Evolutionary conservation across 2,113 vertebrate genomes (phyloP), one percentile per base, ranked within the genome.

Genomic region (Poecilia latipinna): DNA sequence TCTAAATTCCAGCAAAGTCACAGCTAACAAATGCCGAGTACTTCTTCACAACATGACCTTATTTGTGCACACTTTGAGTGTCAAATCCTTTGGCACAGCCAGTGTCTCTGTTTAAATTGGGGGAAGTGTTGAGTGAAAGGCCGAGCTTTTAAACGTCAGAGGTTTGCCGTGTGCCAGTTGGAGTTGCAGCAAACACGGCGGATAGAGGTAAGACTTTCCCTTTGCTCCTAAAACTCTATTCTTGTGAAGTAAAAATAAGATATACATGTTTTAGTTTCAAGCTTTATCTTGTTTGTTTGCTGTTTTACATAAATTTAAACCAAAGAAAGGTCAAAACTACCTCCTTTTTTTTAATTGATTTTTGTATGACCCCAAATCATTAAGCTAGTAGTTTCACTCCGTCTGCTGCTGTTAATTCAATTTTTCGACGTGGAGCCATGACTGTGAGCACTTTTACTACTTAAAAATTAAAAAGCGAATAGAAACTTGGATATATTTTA

Each of bases 201-300:
- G 67, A 71, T 67, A 70, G 66, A 85, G 91, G 91, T 93, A 84
- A 87, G 88, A 37, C 15, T 1, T 65, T 44, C 3, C 63, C 24
- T 66, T 66, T 48, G 5, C 5, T 0, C 42, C 22, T 65, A 2
- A 32, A 6, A 29, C 11, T 61, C 33, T 0, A 22, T 48, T 42
- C 22, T n/a, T 8, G 7, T 8, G 8, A 57, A 48, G 44, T 19
- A 48, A 48, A 39, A 48, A 5, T 0, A 6, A 54, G 7, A 6
- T 54, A 3, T 57, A 8, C 51, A n/a, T 57, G 3, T 57, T 24
- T 22, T 24, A 1, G 48, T 24, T 51, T 51, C 48, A 51, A 51
- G 19, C 22, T 22, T 51, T n/a, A 24, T 8, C 10, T 24, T 11
- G 10, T n/a, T 57, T 10, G 4, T 57, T 57, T n/a, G 17, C 6